Conservation (phyloP, 2,113 vertebrate genomes). For the Microcebus ravelobensis region DNA sequence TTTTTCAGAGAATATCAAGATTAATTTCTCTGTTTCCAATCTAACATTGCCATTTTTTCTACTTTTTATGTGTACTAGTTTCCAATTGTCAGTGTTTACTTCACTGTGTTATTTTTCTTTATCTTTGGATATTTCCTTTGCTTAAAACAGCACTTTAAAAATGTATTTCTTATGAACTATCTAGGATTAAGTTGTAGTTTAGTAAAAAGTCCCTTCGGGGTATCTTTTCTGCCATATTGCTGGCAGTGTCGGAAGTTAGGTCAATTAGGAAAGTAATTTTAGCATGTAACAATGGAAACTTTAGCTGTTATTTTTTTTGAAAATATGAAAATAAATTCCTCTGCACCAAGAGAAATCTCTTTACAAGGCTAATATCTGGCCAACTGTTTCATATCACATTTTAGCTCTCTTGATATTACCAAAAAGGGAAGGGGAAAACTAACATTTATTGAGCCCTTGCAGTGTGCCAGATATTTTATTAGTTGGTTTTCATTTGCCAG, state of each 20-base stretch:
- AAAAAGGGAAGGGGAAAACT: neutral
- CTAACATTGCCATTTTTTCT: neutral
- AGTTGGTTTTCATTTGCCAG: slow-evolving; percentile 34
- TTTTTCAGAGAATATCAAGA: neutral
- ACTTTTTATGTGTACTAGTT: neutral
- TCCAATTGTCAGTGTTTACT: neutral
- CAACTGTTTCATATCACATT: slow-evolving; percentile 2
- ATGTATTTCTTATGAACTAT: slow-evolving; percentile 54
- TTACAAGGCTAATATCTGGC: slow-evolving; percentile 1
- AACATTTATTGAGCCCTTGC: neutral
- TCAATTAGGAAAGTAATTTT: slow-evolving; percentile 53
- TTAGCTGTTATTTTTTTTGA: neutral
- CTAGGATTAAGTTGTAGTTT: slow-evolving; percentile 36
- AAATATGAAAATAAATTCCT: slow-evolving; percentile 40
- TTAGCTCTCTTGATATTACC: slow-evolving; percentile 1
- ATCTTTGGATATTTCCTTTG: slow-evolving; percentile 35
- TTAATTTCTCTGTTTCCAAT: neutral
- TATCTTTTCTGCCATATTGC: neutral
- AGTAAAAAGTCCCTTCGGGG: neutral
- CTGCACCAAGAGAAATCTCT: neutral
- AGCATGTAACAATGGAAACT: neutral
- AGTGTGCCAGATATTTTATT: slow-evolving; percentile 42
- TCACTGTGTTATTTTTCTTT: slow-evolving; percentile 44
- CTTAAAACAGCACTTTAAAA: slow-evolving; percentile 17
- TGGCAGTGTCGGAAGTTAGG: neutral